A percentile compares a stretch with the other conserved stretches of the same genome.
Evolutionary conservation across 2,888 invertebrate species (phyloP).

Genomic region (Mylabris sibirica): DNA sequence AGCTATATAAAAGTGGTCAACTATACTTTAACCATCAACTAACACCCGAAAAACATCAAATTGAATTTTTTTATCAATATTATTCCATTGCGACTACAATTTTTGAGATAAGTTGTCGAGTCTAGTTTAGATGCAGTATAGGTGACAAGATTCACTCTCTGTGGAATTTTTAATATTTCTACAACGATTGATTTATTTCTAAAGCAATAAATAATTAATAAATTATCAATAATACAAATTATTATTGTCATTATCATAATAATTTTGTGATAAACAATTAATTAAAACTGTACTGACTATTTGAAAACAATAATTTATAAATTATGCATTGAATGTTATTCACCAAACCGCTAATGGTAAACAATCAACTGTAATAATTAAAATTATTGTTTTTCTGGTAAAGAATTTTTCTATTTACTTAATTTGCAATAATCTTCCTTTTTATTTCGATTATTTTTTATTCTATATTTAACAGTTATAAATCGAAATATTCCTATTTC

Average conservation of each 20-base stretch:
- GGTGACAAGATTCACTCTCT: background rate
- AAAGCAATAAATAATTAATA: background rate
- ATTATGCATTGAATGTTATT: conserved; percentile 10
- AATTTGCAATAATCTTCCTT: background rate
- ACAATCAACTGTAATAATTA: conserved; percentile 3
- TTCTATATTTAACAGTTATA: conserved; percentile 4
- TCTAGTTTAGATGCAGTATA: background rate
- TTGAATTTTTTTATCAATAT: too few relatives aligned
- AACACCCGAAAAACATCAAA: too few relatives aligned
- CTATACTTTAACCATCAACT: background rate
- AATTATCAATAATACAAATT: background rate
- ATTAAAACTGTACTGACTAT: background rate
- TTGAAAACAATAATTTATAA: background rate
- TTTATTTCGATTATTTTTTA: background rate
- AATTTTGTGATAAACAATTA: background rate
- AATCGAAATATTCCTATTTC: background rate
- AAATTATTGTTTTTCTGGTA: background rate
- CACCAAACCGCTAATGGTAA: background rate
- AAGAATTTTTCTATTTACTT: background rate
- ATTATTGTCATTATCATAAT: background rate
- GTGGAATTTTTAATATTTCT: background rate
- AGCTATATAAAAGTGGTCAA: background rate
- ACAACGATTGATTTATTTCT: background rate
- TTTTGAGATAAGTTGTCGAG: background rate
- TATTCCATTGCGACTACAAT: too few relatives aligned